phyloP scores from a whole-genome alignment of 2,888 invertebrate genomes.

The Cheilosia grossa region DNA sequence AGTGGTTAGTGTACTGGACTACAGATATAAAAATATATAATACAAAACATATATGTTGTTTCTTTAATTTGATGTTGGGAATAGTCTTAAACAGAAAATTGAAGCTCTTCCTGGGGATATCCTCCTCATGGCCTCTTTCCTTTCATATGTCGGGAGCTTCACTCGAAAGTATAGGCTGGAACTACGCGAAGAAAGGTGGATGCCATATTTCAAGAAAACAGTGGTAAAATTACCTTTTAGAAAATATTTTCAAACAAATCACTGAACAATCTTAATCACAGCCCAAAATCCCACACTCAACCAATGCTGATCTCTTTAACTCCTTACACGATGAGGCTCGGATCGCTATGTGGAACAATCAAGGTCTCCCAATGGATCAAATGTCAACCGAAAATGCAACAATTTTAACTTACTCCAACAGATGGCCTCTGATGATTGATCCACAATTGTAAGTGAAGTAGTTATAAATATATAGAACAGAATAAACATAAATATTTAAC shows the following conservation, averaged over 20 bases:
- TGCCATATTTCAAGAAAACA: slow-evolving; percentile 89
- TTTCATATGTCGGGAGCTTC: slow-evolving; percentile 98
- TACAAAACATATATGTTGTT: too few species aligned
- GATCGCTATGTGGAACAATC: slow-evolving; percentile 97
- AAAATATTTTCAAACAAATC: not conserved
- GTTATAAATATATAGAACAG: not conserved
- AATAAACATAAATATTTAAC: not conserved
- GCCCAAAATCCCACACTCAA: slow-evolving; percentile 91
- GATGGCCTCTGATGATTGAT: slow-evolving; percentile 98
- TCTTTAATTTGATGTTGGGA: too few species aligned
- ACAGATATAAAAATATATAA: too few species aligned
- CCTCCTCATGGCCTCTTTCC: slow-evolving; percentile 94
- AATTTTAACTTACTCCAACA: slow-evolving; percentile 93
- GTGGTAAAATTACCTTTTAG: slow-evolving; percentile 83
- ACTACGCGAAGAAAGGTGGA: slow-evolving; percentile 91
- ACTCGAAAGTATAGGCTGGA: slow-evolving; percentile 92
- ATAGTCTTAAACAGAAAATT: slow-evolving; percentile 88
- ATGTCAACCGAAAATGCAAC: slow-evolving; percentile 99
- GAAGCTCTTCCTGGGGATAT: slow-evolving; percentile 96
- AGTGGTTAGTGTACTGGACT: too few species aligned
- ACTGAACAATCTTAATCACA: slow-evolving; percentile 76
- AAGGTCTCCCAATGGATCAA: slow-evolving; percentile 94
- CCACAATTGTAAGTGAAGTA: slow-evolving; percentile 88
- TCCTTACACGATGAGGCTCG: slow-evolving; percentile 96
- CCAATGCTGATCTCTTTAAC: slow-evolving; percentile 90